phyloP scores from a whole-genome alignment of 2,797 vertebrate genomes.

The Aeoliscus strigatus region DNA sequence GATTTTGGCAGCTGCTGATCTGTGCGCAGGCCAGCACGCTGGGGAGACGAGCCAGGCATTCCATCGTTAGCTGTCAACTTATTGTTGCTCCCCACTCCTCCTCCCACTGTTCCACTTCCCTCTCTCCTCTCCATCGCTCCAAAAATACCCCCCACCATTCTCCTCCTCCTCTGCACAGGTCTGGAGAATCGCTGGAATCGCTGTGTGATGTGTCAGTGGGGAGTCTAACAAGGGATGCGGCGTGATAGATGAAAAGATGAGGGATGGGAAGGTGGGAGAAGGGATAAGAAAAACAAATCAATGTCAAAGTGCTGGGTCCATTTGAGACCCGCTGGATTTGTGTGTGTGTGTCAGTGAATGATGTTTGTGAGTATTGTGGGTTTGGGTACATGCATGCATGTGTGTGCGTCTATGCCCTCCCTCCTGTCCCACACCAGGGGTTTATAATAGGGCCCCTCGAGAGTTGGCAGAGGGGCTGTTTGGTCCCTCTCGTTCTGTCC shows the following conservation, averaged over 20 bases:
- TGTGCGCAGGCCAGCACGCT: constrained; percentile 58
- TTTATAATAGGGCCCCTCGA: constrained; percentile 67
- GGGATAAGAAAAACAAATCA: constrained; percentile 72
- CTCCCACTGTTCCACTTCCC: constrained; percentile 16
- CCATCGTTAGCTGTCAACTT: constrained; percentile 69
- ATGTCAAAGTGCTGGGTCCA: constrained; percentile 64
- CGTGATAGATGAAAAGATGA: constrained; percentile 59
- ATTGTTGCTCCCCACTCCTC: constrained; percentile 36
- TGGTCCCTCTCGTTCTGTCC: constrained; percentile 45
- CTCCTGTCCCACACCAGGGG: constrained; percentile 38
- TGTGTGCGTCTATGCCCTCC: constrained; percentile 33
- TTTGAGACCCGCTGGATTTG: constrained; percentile 64
- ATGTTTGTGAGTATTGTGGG: constrained; percentile 33
- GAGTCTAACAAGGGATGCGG: constrained; percentile 61
- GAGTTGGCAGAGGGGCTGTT: constrained; percentile 47
- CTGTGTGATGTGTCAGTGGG: constrained; percentile 66
- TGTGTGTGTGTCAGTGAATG: constrained; percentile 56
- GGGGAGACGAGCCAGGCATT: constrained; percentile 67
- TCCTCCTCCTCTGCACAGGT: constrained; percentile 33
- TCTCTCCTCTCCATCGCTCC: constrained; percentile 22
- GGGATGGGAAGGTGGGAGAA: constrained; percentile 45
- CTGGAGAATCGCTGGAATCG: constrained; percentile 48
- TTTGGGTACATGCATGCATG: constrained; percentile 51
- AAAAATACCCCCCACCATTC: constrained; percentile 31
- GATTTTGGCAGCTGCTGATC: constrained; percentile 73